A percentile compares a stretch with the other conserved stretches of the same genome.
These are phyloP conservation scores for Parapristionchus giblindavisi DNA, from an alignment of 2,888 invertebrate genomes.

Conservation along the genomic window DNA sequence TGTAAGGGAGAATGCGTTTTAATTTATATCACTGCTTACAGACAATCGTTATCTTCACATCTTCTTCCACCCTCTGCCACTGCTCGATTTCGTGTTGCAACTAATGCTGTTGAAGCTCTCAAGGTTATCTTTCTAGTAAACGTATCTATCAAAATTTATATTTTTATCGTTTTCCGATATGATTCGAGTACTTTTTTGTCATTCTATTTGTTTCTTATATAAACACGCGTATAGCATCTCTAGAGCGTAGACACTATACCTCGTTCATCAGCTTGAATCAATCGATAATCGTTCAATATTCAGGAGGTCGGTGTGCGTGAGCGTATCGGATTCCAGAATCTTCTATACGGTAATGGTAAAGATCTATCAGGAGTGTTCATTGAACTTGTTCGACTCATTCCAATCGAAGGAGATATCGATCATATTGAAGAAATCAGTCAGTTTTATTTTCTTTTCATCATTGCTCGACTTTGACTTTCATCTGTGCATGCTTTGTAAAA, in stretches of 20 bases:
- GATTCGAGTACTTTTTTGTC: no score
- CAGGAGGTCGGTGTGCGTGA: constrained; percentile 31
- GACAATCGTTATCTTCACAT: no score
- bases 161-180: not conserved
- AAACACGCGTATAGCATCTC: no score
- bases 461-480: no score
- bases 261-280: not conserved
- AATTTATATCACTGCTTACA: no score
- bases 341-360: constrained; percentile 27
- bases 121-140: constrained; percentile 6
- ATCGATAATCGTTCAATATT: not conserved
- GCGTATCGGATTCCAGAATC: constrained; percentile 28
- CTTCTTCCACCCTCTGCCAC: constrained; percentile 29
- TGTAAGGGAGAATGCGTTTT: no score
- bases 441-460: not conserved
- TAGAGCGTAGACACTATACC: not conserved
- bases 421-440: constrained; percentile 13
- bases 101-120: constrained; percentile 8
- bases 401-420: not conserved
- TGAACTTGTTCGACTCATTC: constrained; percentile 1
- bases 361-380: constrained; percentile 15
- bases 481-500: no score
- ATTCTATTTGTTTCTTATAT: no score
- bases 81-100: constrained; percentile 27
- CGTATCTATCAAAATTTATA: no score